Evolutionary conservation across 2,797 vertebrate genomes (phyloP).

Genomic region (Okamejei kenojei): DNA sequence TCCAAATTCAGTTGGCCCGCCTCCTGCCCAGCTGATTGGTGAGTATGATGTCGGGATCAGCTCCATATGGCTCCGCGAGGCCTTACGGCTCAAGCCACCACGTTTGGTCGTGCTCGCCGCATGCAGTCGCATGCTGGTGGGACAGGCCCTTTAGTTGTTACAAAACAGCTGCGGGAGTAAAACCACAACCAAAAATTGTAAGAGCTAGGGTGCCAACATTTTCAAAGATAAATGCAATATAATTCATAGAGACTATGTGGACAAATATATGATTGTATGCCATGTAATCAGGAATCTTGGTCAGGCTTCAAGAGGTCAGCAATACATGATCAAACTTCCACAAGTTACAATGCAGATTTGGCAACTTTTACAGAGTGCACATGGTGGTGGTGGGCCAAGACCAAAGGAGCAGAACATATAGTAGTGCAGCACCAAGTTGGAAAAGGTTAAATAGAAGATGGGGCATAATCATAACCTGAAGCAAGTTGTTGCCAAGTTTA

Average conservation of each 20-base stretch:
- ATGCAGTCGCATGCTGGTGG: too few species aligned
- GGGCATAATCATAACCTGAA: background rate
- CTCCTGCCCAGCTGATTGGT: too few species aligned
- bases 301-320: background rate
- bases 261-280: background rate
- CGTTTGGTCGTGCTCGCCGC: too few species aligned
- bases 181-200: background rate
- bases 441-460: background rate
- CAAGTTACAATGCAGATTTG: background rate
- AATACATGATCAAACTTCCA: background rate
- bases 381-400: background rate
- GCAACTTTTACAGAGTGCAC: background rate
- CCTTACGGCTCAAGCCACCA: too few species aligned
- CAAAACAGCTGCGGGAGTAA: too few species aligned
- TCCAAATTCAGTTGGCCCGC: too few species aligned
- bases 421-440: background rate
- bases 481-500: background rate
- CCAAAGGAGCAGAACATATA: background rate
- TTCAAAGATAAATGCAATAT: background rate
- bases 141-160: background rate
- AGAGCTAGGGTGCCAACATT: background rate
- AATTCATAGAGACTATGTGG: background rate
- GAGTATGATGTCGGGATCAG: too few species aligned
- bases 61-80: too few species aligned
- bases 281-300: background rate